phyloP scores from a whole-genome alignment of 2,888 invertebrate genomes.

The Uropetala carovei region DNA sequence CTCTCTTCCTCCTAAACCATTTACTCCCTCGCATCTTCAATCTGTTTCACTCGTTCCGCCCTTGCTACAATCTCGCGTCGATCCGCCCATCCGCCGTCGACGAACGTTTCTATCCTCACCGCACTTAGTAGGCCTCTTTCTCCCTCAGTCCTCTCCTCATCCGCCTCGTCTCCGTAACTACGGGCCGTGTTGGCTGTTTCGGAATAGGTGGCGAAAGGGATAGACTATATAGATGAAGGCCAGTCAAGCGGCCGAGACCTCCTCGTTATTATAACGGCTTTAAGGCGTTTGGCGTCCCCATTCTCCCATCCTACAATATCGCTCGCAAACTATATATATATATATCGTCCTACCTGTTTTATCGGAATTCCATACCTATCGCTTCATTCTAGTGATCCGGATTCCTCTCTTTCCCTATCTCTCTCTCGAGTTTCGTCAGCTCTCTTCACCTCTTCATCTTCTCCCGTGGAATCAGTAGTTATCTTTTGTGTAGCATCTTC shows the following conservation, averaged over 20 bases:
- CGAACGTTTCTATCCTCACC: background rate
- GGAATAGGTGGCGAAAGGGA: background rate
- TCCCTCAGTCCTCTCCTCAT: background rate
- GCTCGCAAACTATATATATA: background rate
- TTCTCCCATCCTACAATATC: background rate
- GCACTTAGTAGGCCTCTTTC: background rate
- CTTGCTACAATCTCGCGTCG: background rate
- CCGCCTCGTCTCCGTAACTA: background rate
- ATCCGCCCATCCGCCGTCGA: no score
- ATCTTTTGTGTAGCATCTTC: no score
- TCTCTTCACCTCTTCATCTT: no score
- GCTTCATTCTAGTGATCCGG: no score
- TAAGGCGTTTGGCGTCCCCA: background rate
- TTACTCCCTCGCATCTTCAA: background rate
- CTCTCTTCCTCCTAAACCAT: background rate
- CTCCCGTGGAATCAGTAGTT: no score
- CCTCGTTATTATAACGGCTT: background rate
- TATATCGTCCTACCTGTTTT: no score
- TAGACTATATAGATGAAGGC: background rate
- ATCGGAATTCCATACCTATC: no score
- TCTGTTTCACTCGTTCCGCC: background rate
- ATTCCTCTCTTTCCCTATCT: no score
- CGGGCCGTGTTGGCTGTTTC: background rate
- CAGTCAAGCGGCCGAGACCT: background rate
- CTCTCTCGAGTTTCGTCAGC: no score